Conservation (phyloP, 2,113 vertebrate genomes). For the Lepisosteus osseus region DNA sequence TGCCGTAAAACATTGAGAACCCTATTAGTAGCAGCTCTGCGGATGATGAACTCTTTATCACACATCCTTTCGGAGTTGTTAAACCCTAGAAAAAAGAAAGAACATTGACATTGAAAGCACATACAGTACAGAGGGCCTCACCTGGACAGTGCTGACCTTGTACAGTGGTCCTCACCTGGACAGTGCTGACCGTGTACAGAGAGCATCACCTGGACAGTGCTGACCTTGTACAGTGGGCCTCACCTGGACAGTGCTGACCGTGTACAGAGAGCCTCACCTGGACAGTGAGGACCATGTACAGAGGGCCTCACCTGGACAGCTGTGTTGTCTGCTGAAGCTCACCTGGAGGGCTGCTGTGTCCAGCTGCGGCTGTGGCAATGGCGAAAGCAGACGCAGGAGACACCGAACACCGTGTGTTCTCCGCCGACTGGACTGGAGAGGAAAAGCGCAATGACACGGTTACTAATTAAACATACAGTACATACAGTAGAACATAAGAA, state of each 20-base stretch:
- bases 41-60: conserved; percentile 97
- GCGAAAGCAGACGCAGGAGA: conserved; percentile 96
- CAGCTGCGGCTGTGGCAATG: conserved; percentile 94
- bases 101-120: background rate
- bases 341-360: conserved; percentile 89
- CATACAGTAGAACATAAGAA: too few species aligned
- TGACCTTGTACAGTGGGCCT: too few species aligned
- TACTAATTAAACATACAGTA: too few species aligned
- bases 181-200: too few species aligned
- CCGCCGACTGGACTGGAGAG: conserved; percentile 77
- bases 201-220: too few species aligned
- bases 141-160: too few species aligned
- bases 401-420: conserved; percentile 84
- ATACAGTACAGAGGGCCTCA: too few species aligned
- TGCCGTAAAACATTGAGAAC: conserved; percentile 97
- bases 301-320: too few species aligned
- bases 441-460: background rate
- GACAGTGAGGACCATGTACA: too few species aligned
- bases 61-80: conserved; percentile 87
- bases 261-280: too few species aligned
- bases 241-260: too few species aligned
- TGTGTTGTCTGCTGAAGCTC: conserved; percentile 26
- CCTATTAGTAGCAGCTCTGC: conserved; percentile 92
- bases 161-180: too few species aligned
- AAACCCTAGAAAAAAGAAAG: conserved; percentile 71